These are phyloP conservation scores for Lacanobia oleracea DNA, from an alignment of 2,888 invertebrate genomes.

Conservation along the genomic window DNA sequence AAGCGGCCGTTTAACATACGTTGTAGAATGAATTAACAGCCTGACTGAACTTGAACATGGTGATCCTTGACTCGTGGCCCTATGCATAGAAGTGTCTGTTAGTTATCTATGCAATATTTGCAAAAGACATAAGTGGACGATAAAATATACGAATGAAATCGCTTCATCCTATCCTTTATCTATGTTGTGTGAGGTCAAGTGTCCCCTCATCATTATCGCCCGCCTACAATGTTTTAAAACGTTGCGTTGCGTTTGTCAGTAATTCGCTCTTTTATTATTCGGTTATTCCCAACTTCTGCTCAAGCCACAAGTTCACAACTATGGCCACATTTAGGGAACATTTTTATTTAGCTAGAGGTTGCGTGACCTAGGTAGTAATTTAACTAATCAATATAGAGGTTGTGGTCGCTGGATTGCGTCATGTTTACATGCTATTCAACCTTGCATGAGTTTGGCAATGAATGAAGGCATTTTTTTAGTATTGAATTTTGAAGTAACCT, in stretches of 20 bases:
- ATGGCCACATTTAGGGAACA: conserved; percentile 54
- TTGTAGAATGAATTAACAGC: conserved; percentile 68
- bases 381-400: conserved; percentile 86
- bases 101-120: conserved; percentile 8
- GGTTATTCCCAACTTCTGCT: conserved; percentile 38
- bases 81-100: conserved; percentile 1
- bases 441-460: conserved; percentile 74
- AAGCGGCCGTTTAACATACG: conserved; percentile 62
- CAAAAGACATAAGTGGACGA: conserved; percentile 15
- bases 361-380: conserved; percentile 84
- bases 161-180: conserved; percentile 60
- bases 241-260: conserved; percentile 62
- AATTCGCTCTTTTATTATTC: conserved; percentile 62
- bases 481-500: conserved; percentile 56
- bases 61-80: conserved; percentile 16
- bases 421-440: conserved; percentile 79
- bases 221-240: conserved; percentile 64
- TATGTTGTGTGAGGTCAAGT: conserved; percentile 62
- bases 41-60: conserved; percentile 59
- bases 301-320: conserved; percentile 18
- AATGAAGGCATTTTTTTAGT: conserved; percentile 63
- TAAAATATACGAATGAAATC: conserved; percentile 46
- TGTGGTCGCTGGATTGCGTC: conserved; percentile 81
- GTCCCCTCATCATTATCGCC: conserved; percentile 63
- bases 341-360: conserved; percentile 69